Percentiles rank a stretch among this genome's conserved stretches.
phyloP scores from a whole-genome alignment of 2,888 invertebrate genomes.

The Hemithea aestivaria region DNA sequence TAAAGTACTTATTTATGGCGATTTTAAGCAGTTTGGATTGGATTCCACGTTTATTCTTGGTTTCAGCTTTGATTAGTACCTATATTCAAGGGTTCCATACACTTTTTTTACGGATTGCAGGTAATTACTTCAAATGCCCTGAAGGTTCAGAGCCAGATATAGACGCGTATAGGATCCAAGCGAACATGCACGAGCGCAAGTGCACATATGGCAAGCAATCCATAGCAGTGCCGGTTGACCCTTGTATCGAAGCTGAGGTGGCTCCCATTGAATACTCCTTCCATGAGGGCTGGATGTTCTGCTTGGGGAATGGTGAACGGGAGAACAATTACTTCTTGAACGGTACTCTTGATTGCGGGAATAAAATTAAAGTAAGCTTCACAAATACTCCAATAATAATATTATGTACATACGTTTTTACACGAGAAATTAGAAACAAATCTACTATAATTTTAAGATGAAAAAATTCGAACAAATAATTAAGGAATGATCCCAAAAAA shows the following conservation, averaged over 20 bases:
- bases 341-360: constrained; percentile 69
- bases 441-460: too few species aligned
- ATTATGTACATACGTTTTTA: too few species aligned
- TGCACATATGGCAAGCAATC: constrained; percentile 59
- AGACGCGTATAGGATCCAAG: constrained; percentile 61
- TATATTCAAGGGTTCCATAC: too few species aligned
- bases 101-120: constrained; percentile 41
- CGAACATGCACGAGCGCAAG: constrained; percentile 68
- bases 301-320: constrained; percentile 67
- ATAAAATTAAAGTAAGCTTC: constrained; percentile 63
- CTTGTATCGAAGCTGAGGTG: constrained; percentile 70
- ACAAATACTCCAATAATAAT: too few species aligned
- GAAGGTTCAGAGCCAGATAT: constrained; percentile 64
- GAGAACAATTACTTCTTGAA: constrained; percentile 70
- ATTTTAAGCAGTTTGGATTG: too few species aligned
- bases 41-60: constrained; percentile 49
- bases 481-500: too few species aligned
- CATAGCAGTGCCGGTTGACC: constrained; percentile 53
- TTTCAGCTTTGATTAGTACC: too few species aligned
- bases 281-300: constrained; percentile 73
- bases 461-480: too few species aligned
- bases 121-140: constrained; percentile 65
- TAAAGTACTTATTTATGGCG: too few species aligned
- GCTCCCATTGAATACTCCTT: constrained; percentile 71
- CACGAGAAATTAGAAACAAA: too few species aligned